Percentiles rank a stretch among this genome's conserved stretches.
phyloP scores from a whole-genome alignment of 1,140 invertebrate species.

The Pollicipes pollicipes region DNA sequence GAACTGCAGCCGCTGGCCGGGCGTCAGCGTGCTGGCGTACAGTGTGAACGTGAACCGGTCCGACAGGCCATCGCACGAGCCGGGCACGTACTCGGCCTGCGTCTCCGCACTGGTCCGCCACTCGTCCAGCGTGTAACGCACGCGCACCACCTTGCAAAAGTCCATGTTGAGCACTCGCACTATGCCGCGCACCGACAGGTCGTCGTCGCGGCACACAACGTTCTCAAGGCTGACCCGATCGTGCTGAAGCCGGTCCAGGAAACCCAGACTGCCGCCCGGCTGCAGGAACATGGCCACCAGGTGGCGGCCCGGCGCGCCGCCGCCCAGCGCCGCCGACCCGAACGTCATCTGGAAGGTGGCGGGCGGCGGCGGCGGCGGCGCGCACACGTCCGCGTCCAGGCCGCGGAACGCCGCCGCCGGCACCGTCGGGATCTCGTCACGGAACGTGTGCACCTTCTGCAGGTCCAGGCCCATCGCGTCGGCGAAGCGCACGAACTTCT shows the following conservation, averaged over 20 bases:
- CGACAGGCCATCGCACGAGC: constrained; percentile 80
- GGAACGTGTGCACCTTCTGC: constrained; percentile 69
- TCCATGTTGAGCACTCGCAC: constrained; percentile 76
- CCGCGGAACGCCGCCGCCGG: constrained; percentile 27
- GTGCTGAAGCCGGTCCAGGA: constrained; percentile 54
- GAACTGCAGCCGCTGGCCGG: constrained; percentile 38
- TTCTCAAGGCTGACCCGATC: constrained; percentile 69
- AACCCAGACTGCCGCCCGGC: constrained; percentile 51
- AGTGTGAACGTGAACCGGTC: constrained; percentile 53
- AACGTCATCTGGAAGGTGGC: background rate
- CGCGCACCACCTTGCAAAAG: constrained; percentile 73
- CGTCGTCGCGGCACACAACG: constrained; percentile 48
- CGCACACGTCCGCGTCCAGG: background rate
- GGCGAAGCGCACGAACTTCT: constrained; percentile 89
- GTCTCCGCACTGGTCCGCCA: constrained; percentile 58
- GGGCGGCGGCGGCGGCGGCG: too few species aligned
- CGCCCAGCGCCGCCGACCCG: constrained; percentile 24
- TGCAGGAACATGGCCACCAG: constrained; percentile 53
- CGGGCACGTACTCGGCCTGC: constrained; percentile 52
- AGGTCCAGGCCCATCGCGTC: constrained; percentile 83
- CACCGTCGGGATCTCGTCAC: constrained; percentile 72
- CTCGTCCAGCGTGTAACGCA: constrained; percentile 65
- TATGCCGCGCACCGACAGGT: constrained; percentile 54
- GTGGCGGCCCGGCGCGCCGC: too few species aligned
- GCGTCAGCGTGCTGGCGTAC: constrained; percentile 17